Evolutionary conservation across 2,888 invertebrate genomes (phyloP), one percentile per base, ranked within the genome.

Genomic region (Candidula unifasciata): DNA sequence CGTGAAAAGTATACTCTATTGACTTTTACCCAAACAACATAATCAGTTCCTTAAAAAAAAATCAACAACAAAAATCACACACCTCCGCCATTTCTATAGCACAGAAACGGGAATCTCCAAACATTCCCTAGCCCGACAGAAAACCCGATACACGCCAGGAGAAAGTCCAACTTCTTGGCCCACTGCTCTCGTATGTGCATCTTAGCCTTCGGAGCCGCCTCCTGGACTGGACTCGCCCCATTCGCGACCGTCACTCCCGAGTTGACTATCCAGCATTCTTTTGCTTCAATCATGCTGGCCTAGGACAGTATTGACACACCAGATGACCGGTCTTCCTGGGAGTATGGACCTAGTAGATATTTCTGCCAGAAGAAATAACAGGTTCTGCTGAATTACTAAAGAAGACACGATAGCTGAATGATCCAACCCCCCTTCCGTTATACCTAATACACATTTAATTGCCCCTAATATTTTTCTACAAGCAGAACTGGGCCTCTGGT

Each of bases 61-160:
- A n/a, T n/a, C n/a, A n/a, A n/a, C n/a, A n/a, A n/a, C n/a, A n/a
- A n/a, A n/a, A n/a, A 71, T 2, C 64, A 27, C 87, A 83, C 80
- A 90, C 90, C 89, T 80, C 90, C 90, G 21, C 92, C 92, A 86
- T 92, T 92, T 74, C 87, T 88, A 86, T 92, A 92, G 81, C 91
- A 92, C 68, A 92, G 87, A 88, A 95, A 95, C 5, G 95, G 95
- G 92, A 96, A 96, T 86, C 95, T 92, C 95, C 95, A 96, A 35
- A 90, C 90, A 77, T 90, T 90, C 73, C 90, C 90, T 21, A 90
- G 87, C 1, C 90, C 90, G 5, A 90, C 89, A 18, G 89, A 89
- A 80, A 88, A 90, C 18, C 90, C 90, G 80, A 90, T 87, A 64
- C 89, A 89, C 18, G 90, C 90, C 77, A 92, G 76, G 74, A 92